Evolutionary conservation across 1,140 invertebrate species (phyloP).

Genomic region (Bombus turneri): DNA sequence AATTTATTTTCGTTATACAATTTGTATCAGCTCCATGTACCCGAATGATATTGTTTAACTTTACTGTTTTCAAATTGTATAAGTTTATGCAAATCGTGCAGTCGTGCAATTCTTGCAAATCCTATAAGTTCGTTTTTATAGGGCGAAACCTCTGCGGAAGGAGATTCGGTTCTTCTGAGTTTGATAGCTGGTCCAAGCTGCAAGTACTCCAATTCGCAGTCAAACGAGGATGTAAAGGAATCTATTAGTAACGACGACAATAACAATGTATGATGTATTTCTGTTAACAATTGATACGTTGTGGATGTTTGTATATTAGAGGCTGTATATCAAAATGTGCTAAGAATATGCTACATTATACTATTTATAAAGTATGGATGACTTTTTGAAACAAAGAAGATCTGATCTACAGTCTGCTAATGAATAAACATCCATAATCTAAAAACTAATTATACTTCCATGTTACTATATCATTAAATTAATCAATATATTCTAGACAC

Average conservation of each 20-base stretch:
- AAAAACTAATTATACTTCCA: too few relatives aligned
- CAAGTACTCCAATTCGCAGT: background rate
- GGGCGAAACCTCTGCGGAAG: background rate
- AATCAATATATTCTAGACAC: background rate
- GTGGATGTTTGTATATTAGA: background rate
- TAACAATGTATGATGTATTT: conserved; percentile 27
- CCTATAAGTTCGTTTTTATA: background rate
- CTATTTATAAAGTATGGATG: background rate
- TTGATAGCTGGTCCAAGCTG: conserved; percentile 14
- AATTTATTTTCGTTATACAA: background rate
- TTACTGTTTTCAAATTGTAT: too few relatives aligned
- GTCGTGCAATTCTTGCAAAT: background rate
- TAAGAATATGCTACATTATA: too few relatives aligned
- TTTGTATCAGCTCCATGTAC: background rate
- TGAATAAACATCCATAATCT: background rate
- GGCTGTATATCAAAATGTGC: background rate
- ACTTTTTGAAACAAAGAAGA: background rate
- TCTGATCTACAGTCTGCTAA: background rate
- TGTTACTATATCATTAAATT: too few relatives aligned
- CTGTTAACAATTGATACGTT: background rate
- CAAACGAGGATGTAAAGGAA: background rate
- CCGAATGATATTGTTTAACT: too few relatives aligned
- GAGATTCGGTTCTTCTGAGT: background rate
- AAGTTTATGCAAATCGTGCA: too few relatives aligned
- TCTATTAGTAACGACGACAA: conserved; percentile 14